phyloP scores from a whole-genome alignment of 2,888 invertebrate species.

The Amaurobius ferox region DNA sequence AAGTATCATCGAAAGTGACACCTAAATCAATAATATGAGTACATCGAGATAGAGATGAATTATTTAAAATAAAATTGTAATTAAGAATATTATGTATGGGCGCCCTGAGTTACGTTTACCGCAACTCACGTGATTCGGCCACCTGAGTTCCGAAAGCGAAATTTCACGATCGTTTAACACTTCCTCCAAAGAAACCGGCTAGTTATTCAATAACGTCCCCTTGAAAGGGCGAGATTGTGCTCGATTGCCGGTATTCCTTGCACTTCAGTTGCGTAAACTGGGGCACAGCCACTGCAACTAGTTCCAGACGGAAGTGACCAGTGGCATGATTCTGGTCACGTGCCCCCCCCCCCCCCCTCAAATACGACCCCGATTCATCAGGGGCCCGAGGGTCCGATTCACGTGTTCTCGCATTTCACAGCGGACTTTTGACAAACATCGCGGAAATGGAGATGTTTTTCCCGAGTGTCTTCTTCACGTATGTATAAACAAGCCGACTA shows the following conservation, averaged over 20 bases:
- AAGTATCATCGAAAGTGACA: no score
- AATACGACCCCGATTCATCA: background rate
- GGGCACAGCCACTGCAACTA: background rate
- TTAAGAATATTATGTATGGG: no score
- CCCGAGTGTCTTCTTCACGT: no score
- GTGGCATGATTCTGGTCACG: background rate
- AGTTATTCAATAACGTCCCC: background rate
- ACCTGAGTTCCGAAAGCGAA: background rate
- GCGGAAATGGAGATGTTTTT: no score
- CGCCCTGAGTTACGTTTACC: no score
- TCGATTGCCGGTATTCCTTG: background rate
- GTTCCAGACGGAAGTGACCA: background rate
- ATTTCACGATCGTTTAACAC: background rate
- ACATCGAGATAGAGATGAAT: no score
- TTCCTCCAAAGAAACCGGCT: background rate
- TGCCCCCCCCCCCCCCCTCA: background rate
- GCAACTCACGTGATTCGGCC: background rate
- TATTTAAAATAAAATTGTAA: no score
- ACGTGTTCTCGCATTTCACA: slow-evolving; percentile 1
- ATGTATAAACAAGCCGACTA: no score
- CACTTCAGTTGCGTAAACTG: background rate
- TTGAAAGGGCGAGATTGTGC: background rate
- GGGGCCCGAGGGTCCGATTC: background rate
- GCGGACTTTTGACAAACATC: no score
- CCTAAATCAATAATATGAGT: no score